Evolutionary conservation across 2,888 invertebrate genomes (phyloP).

Genomic region (Bombyx huttoni): DNA sequence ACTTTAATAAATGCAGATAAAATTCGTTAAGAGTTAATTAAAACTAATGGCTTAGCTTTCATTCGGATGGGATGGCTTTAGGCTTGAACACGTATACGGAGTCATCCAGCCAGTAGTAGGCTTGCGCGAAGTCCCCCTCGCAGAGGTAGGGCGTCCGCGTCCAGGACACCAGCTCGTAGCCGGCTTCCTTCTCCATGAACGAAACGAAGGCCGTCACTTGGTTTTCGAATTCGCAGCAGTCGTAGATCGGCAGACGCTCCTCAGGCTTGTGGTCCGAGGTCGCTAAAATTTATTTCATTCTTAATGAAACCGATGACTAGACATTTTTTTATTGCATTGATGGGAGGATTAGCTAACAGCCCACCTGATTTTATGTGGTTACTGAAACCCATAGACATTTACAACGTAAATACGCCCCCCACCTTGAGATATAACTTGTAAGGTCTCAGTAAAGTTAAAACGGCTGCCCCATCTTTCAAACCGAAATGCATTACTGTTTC

Average conservation of each 20-base stretch:
- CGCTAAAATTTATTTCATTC: slow-evolving; percentile 35
- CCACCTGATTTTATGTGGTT: too few relatives aligned
- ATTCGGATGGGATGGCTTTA: background rate
- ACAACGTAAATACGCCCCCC: too few relatives aligned
- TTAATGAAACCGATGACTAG: background rate
- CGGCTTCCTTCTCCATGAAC: slow-evolving; percentile 74
- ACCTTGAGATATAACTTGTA: too few relatives aligned
- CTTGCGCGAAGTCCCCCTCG: slow-evolving; percentile 94
- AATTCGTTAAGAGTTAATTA: too few relatives aligned
- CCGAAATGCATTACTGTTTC: too few relatives aligned
- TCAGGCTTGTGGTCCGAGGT: slow-evolving; percentile 79
- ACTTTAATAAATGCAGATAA: too few relatives aligned
- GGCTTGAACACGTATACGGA: slow-evolving; percentile 85
- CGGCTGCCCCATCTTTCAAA: too few relatives aligned
- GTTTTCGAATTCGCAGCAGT: slow-evolving; percentile 77
- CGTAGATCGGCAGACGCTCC: slow-evolving; percentile 78
- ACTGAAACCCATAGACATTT: too few relatives aligned
- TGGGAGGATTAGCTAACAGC: too few relatives aligned
- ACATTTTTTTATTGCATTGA: too few relatives aligned
- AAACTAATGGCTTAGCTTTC: background rate
- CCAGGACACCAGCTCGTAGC: slow-evolving; percentile 87
- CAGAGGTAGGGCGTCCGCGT: slow-evolving; percentile 95
- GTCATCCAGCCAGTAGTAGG: slow-evolving; percentile 93
- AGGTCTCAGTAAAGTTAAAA: too few relatives aligned
- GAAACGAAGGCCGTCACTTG: slow-evolving; percentile 83